Conservation (phyloP, 2,888 invertebrate genomes). For the Drosophila kokeensis region DNA sequence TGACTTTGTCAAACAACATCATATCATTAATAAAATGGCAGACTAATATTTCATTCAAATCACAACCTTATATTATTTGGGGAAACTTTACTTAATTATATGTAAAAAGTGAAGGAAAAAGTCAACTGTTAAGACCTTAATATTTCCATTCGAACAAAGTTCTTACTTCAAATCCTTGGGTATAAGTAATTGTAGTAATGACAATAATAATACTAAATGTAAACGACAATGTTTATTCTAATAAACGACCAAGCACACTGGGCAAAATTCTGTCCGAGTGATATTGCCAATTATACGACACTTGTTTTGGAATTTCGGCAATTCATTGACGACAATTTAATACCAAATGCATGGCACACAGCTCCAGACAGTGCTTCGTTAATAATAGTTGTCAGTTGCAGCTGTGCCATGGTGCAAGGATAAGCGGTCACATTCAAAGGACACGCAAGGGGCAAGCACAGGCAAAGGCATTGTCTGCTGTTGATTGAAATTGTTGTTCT, state of each 20-base stretch:
- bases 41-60: neutral
- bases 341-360: conserved; percentile 47
- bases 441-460: conserved; percentile 30
- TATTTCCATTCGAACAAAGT: neutral
- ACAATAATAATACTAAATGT: conserved; percentile 35
- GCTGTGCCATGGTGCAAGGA: conserved; percentile 39
- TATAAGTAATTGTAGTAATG: neutral
- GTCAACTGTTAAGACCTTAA: neutral
- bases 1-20: conserved; percentile 4
- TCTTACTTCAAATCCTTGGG: neutral
- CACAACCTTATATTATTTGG: neutral
- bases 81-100: neutral
- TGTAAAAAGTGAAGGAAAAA: neutral
- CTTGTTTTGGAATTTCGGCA: conserved; percentile 32
- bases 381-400: conserved; percentile 72
- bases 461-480: conserved; percentile 29
- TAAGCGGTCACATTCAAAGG: conserved; percentile 10
- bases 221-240: conserved; percentile 6
- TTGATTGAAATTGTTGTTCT: conserved; percentile 38
- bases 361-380: conserved; percentile 21
- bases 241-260: conserved; percentile 1
- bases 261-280: neutral
- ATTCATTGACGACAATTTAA: conserved; percentile 58
- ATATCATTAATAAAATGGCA: conserved; percentile 18
- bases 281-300: conserved; percentile 37